A percentile compares a stretch with the other conserved stretches of the same genome.
These are phyloP conservation scores for Tyrannus savana DNA, from an alignment of 2,113 vertebrate genomes.

Conservation along the genomic window DNA sequence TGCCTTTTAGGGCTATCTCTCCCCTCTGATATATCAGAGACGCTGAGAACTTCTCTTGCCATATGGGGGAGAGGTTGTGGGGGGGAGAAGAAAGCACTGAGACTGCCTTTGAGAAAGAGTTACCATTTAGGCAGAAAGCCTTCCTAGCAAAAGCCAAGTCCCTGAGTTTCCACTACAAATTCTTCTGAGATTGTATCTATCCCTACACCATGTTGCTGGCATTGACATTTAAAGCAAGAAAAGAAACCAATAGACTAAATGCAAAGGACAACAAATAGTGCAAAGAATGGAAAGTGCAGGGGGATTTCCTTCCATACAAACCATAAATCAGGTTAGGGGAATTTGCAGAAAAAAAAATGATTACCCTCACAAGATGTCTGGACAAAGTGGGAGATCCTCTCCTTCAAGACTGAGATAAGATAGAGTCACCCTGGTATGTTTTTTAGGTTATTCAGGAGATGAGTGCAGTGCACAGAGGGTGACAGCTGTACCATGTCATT, in stretches of 20 bases:
- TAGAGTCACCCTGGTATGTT: not conserved
- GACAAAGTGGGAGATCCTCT: not conserved
- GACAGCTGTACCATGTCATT: not conserved
- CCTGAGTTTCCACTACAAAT: too few species aligned
- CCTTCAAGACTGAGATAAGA: not conserved
- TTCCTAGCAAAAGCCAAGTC: too few species aligned
- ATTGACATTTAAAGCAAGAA: not conserved
- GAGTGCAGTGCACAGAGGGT: not conserved
- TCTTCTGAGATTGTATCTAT: too few species aligned
- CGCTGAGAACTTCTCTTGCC: too few species aligned
- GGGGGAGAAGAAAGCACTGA: too few species aligned
- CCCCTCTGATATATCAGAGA: too few species aligned
- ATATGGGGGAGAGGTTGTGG: too few species aligned
- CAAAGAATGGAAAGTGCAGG: not conserved
- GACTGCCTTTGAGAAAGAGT: too few species aligned
- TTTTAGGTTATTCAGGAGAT: not conserved
- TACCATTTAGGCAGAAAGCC: too few species aligned
- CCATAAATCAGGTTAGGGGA: not conserved
- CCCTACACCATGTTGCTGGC: too few species aligned
- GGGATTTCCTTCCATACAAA: not conserved
- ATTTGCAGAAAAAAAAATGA: not conserved
- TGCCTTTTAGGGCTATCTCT: too few species aligned
- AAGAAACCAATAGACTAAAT: not conserved
- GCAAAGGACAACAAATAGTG: rapidly evolving
- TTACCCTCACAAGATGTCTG: not conserved